Evolutionary conservation across 2,888 invertebrate species (phyloP).

Genomic region (Siphlonurus alternatus): DNA sequence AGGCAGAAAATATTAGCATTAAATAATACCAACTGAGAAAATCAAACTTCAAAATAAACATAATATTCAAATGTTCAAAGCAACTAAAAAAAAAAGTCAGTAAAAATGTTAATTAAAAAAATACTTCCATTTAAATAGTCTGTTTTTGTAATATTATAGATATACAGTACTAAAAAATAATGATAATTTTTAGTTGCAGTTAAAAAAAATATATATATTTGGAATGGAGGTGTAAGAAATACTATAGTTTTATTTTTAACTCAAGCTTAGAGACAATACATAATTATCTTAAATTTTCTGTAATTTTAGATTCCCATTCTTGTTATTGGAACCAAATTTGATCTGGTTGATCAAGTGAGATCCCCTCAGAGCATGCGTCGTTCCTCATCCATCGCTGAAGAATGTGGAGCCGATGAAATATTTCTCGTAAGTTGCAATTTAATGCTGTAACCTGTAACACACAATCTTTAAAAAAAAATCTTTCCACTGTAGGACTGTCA

Average conservation of each 20-base stretch:
- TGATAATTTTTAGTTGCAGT: too few relatives aligned
- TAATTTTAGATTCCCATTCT: constrained; percentile 67
- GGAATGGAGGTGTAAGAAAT: too few relatives aligned
- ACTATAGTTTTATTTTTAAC: too few relatives aligned
- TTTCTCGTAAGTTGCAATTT: constrained; percentile 39
- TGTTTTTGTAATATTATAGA: too few relatives aligned
- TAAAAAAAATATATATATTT: too few relatives aligned
- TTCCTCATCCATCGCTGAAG: constrained; percentile 60
- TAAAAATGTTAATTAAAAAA: constrained; percentile 7
- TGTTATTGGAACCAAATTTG: constrained; percentile 86
- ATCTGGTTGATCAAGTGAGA: constrained; percentile 62
- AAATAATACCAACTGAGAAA: too few relatives aligned
- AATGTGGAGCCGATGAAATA: constrained; percentile 88
- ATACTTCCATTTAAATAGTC: too few relatives aligned
- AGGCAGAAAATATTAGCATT: too few relatives aligned
- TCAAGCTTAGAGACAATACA: too few relatives aligned
- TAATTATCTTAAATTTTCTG: constrained; percentile 11
- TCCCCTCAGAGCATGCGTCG: constrained; percentile 37
- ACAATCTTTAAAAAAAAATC: background rate
- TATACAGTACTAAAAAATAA: too few relatives aligned
- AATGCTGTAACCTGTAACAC: background rate
- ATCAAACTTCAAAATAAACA: background rate
- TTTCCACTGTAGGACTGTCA: constrained; percentile 33
- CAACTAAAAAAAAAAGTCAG: background rate
- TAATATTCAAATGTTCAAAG: background rate